A percentile compares a stretch with the other conserved stretches of the same genome.
These are phyloP conservation scores for Ischnus inquisitorius DNA, from an alignment of 2,888 invertebrate species.

Conservation along the genomic window DNA sequence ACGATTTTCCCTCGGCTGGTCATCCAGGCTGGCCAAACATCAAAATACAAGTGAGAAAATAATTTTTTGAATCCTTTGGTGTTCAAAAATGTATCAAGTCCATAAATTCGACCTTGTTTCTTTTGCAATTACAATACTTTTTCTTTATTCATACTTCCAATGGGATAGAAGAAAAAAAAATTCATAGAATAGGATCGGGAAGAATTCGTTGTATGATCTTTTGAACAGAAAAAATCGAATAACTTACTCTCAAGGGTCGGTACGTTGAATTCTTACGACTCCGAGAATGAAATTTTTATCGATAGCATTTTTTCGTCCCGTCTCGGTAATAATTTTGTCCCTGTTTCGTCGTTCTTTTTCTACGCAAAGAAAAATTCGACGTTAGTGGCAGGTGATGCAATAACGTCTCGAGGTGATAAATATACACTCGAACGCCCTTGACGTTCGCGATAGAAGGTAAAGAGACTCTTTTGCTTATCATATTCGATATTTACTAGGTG, in stretches of 20 bases:
- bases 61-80: too few species aligned
- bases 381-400: constrained; percentile 34
- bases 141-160: too few species aligned
- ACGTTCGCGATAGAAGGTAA: constrained; percentile 47
- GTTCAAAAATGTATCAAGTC: too few species aligned
- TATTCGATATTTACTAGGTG: constrained; percentile 65
- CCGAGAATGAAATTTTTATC: not conserved
- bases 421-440: constrained; percentile 26
- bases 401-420: constrained; percentile 51
- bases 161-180: too few species aligned
- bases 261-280: not conserved
- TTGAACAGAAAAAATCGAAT: not conserved
- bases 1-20: too few species aligned
- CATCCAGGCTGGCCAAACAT: too few species aligned
- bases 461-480: constrained; percentile 63
- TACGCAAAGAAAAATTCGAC: constrained; percentile 21
- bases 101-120: too few species aligned
- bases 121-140: too few species aligned
- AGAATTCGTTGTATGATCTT: too few species aligned
- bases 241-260: not conserved
- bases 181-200: too few species aligned
- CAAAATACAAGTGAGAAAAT: too few species aligned
- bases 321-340: not conserved
- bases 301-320: not conserved
- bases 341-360: not conserved